A percentile compares a stretch with the other conserved stretches of the same genome.
These are phyloP conservation scores for Darevskia nairensis DNA, from an alignment of 2,797 vertebrate genomes.

Conservation along the genomic window DNA sequence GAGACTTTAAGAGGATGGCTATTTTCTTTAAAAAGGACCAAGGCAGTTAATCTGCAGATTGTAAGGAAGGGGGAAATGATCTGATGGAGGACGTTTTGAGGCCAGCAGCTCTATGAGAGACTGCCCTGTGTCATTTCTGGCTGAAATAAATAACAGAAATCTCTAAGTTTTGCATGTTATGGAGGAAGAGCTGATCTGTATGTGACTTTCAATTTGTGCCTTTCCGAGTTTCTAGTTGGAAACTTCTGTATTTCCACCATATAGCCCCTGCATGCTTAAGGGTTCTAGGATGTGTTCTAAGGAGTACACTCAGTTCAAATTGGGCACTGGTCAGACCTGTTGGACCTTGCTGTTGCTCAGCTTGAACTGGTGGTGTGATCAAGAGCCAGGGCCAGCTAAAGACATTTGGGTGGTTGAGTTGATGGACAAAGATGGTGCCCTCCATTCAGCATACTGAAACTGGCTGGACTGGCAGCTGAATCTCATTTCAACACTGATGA, in stretches of 20 bases:
- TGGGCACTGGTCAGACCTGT: background rate
- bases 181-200: background rate
- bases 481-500: too few species aligned
- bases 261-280: background rate
- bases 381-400: too few species aligned
- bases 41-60: background rate
- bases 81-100: background rate
- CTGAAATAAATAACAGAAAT: background rate
- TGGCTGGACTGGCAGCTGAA: too few species aligned
- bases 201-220: background rate
- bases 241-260: background rate
- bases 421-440: too few species aligned
- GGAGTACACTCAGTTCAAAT: background rate
- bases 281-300: background rate
- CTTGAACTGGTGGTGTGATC: background rate
- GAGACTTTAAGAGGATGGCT: background rate
- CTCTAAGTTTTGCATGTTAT: background rate
- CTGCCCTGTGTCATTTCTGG: background rate
- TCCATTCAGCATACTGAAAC: too few species aligned
- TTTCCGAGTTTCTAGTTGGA: background rate
- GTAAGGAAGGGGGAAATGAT: background rate
- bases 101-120: background rate
- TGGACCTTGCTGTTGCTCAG: background rate
- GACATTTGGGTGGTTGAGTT: too few species aligned
- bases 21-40: background rate